Base-by-base conservation (phyloP, 2,888 invertebrate species). In the Rotaria macrura region DNA sequence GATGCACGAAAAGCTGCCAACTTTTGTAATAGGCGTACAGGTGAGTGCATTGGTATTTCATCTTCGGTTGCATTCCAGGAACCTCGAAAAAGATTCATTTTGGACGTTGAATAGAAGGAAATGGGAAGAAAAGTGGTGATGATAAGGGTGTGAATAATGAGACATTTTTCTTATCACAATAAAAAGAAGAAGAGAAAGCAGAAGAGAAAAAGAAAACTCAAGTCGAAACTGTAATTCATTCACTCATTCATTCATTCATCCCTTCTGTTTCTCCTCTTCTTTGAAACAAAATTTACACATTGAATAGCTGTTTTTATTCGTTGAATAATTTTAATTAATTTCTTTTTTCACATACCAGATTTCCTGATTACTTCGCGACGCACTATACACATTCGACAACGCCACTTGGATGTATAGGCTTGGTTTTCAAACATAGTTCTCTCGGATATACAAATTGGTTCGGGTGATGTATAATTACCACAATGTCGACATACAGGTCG, bases 311-410 rank as follows among this genome's bases (percentile, higher is more conserved):
- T 14, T 20, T 29, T 65, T 65, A 34, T 65, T 65, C 34, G 10
- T 65, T 6, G 14, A 10, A 34, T 65, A 65, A 29, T 65, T 65
- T 34, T 34, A 65, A 65, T 65, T 34, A 29, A 34, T 29, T 29
- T 34, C 17, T 65, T 65, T 29, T 29, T 17, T 0, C 4, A 65
- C 65, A 29, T 79, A 79, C 85, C 85, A 65, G 83, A 84, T 47
- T 85, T 85, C 38, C 83, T 85, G 12, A 84, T 65, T 25, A 85
- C 47, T 72, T 85, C 85, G 20, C 85, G 83, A 23, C 83, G 83
- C 17, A 85, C 84, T 25, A 85, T 83, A 52, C 85, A 85, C 47
- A 84, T 72, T 49, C 84, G 83, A 40, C 85, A 85, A 52, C 84
- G 47, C 83, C 83, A 85, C 72, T 85, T 85, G n/a, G 47, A 55